Base-by-base conservation (phyloP, 2,113 vertebrate genomes). In the Lepidothrix coronata region DNA sequence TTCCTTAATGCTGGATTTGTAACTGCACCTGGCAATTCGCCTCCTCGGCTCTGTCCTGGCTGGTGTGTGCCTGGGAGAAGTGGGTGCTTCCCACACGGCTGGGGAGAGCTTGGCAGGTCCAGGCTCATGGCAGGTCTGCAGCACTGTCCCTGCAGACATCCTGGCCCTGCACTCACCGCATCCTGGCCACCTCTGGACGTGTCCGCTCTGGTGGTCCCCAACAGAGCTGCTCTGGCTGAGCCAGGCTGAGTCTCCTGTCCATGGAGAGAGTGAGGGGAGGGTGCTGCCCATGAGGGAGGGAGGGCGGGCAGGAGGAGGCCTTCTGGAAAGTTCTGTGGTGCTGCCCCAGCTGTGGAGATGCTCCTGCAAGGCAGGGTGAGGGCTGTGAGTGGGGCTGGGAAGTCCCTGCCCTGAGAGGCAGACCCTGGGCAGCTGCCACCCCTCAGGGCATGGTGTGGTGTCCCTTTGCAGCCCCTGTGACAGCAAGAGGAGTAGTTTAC, bases 311-410 rank as follows among this genome's bases (percentile, higher is more conserved):
- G 37, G 14, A 46, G 28, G 16, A 54, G 21, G 23, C 8, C 25
- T 41, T 55, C 85, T 28, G 59, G 73, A 93, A 83, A 4, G 52
- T 67, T 91, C 85, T 0, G 0, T 11, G 52, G 25, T 41, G 58
- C 25, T 0, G 0, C 15, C 46, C 33, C 1, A 0, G 59, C 44
- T 7, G 8, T 37, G 5, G 58, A 27, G 20, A 5, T 37, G 41
- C 49, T 39, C 48, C 25, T 43, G 12, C 0, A 0, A 59, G 17
- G 59, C 8, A 14, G 61, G 14, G 17, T 33, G 31, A 46, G 17
- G 39, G 52, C 31, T 66, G 63, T 66, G 30, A 46, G 63, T 46
- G 35, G 41, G 63, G 9, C n/a, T 70, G 48, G 35, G 41, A 37
- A 62, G 25, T 30, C 55, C 70, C 48, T 54, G 5, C 13, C 10